These are phyloP conservation scores for Entelurus aequoreus DNA, from an alignment of 2,113 vertebrate genomes.

Conservation along the genomic window DNA sequence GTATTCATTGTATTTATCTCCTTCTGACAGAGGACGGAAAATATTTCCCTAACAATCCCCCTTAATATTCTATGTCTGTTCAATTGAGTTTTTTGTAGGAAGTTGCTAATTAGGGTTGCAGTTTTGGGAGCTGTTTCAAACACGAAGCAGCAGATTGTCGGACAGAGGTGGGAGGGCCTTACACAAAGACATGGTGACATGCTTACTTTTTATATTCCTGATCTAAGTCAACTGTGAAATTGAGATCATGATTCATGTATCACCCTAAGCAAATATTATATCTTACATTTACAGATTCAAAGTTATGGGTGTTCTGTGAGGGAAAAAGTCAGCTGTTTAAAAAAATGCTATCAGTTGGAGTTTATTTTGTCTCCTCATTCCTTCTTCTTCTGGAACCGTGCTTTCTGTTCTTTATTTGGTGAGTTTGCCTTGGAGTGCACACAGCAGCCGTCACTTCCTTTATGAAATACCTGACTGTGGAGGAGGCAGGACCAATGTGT, in stretches of 20 bases:
- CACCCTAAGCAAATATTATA: slow-evolving; percentile 37
- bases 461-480: slow-evolving; percentile 53
- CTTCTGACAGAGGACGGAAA: no score
- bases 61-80: slow-evolving; percentile 27
- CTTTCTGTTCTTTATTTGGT: slow-evolving; percentile 47
- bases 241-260: slow-evolving; percentile 54
- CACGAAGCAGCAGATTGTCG: slow-evolving; percentile 55
- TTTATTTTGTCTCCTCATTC: slow-evolving; percentile 36
- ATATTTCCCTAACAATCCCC: no score
- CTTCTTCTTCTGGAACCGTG: slow-evolving; percentile 21
- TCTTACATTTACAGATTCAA: slow-evolving; percentile 47
- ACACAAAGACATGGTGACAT: slow-evolving; percentile 55
- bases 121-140: slow-evolving; percentile 35
- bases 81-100: slow-evolving; percentile 32
- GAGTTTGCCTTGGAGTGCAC: slow-evolving; percentile 35
- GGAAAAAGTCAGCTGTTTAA: slow-evolving; percentile 40
- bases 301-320: slow-evolving; percentile 45
- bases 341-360: slow-evolving; percentile 60
- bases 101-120: slow-evolving; percentile 26
- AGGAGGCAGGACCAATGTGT: slow-evolving; percentile 42
- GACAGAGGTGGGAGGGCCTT: slow-evolving; percentile 66
- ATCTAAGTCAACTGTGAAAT: slow-evolving; percentile 70
- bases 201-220: slow-evolving; percentile 34
- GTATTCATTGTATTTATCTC: no score
- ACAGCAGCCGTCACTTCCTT: slow-evolving; percentile 26